Evolutionary conservation across 2,113 vertebrate genomes (phyloP).

Genomic region (Brachionichthys hirsutus): DNA sequence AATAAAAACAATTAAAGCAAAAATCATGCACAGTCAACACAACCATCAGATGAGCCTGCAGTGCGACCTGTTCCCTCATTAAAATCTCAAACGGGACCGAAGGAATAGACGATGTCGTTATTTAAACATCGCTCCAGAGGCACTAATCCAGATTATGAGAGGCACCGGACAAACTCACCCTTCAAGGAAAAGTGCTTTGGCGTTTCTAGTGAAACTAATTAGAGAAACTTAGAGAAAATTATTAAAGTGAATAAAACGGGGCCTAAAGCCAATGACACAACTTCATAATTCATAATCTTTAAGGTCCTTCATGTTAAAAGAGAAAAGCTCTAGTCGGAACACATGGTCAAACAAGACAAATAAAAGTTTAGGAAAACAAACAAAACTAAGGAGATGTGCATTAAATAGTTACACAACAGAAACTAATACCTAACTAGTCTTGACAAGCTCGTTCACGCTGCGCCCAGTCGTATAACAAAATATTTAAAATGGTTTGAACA

Average conservation of each 20-base stretch:
- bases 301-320: constrained; percentile 10
- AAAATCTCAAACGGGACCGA: neutral
- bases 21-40: neutral
- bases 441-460: neutral
- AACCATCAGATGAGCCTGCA: neutral
- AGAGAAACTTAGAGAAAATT: neutral
- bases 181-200: constrained; percentile 57
- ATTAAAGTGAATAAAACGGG: constrained; percentile 18
- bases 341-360: constrained; percentile 18
- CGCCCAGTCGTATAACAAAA: constrained; percentile 7
- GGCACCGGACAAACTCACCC: constrained; percentile 31
- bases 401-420: neutral
- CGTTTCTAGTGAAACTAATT: constrained; percentile 8
- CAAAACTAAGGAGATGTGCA: constrained; percentile 6
- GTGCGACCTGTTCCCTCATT: neutral
- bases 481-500: constrained; percentile 19
- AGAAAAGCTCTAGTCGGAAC: constrained; percentile 7
- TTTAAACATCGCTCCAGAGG: neutral
- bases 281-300: constrained; percentile 2
- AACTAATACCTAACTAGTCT: constrained; percentile 1
- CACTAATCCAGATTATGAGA: constrained; percentile 8
- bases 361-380: neutral
- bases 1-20: neutral
- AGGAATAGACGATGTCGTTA: neutral
- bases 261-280: constrained; percentile 12